Evolutionary conservation across 2,113 vertebrate genomes (phyloP).

Genomic region (Microcebus lehilahytsara): DNA sequence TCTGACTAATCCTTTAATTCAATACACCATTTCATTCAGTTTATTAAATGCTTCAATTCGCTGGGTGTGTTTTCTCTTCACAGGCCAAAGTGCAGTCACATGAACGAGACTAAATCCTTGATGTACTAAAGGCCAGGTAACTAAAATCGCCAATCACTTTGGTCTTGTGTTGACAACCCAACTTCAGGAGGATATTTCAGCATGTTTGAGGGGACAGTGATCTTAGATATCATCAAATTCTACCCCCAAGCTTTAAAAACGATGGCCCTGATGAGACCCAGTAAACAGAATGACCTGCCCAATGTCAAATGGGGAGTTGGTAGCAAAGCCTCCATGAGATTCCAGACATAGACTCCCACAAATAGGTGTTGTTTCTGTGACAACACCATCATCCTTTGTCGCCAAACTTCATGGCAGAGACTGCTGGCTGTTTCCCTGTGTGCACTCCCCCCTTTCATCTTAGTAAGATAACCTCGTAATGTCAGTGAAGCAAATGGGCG

Average conservation of each 20-base stretch:
- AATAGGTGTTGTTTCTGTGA: background rate
- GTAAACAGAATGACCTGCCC: background rate
- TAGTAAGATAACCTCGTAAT: background rate
- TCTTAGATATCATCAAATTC: background rate
- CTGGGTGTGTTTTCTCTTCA: background rate
- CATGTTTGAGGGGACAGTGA: background rate
- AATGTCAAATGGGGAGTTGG: background rate
- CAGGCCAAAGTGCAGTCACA: background rate
- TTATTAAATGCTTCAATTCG: slow-evolving; percentile 57
- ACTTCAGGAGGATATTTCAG: background rate
- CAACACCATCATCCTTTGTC: background rate
- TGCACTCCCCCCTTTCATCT: background rate
- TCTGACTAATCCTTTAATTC: slow-evolving; percentile 64
- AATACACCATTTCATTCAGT: slow-evolving; percentile 44
- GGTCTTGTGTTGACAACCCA: background rate
- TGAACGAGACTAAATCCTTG: background rate
- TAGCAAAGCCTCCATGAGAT: background rate
- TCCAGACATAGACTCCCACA: background rate
- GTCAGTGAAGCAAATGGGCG: fast-evolving
- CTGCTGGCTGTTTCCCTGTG: background rate
- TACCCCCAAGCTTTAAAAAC: background rate
- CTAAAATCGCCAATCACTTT: background rate
- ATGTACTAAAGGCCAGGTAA: background rate
- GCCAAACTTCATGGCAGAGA: background rate
- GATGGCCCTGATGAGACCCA: background rate